These are phyloP conservation scores for Carabus problematicus DNA, from an alignment of 2,888 invertebrate genomes.

Conservation along the genomic window DNA sequence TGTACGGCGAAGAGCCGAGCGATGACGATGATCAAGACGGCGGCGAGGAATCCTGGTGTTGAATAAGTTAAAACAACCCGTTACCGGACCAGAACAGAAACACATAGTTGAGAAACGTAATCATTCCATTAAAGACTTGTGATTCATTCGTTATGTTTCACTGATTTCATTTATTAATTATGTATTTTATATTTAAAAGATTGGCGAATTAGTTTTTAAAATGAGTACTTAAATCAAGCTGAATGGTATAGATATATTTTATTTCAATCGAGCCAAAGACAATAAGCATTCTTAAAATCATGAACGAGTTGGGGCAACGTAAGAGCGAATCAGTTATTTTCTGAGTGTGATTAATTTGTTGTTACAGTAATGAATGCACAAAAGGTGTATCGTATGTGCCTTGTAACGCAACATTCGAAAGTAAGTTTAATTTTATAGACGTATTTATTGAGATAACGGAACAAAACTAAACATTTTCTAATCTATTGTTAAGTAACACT, in stretches of 20 bases:
- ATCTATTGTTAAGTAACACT: too few species aligned
- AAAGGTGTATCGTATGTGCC: conserved; percentile 20
- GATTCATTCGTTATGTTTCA: conserved; percentile 24
- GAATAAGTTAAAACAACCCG: conserved; percentile 48
- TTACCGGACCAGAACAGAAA: background rate
- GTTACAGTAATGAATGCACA: conserved; percentile 11
- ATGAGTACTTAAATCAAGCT: conserved; percentile 32
- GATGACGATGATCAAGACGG: conserved; percentile 81
- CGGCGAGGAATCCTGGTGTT: conserved; percentile 87
- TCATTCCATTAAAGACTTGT: conserved; percentile 42
- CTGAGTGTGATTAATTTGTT: conserved; percentile 10
- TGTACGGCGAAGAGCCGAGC: conserved; percentile 90
- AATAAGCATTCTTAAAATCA: conserved; percentile 24
- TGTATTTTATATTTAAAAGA: too few species aligned
- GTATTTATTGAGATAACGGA: conserved; percentile 26
- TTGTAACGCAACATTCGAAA: conserved; percentile 21
- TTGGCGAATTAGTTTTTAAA: conserved; percentile 28
- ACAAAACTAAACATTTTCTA: background rate
- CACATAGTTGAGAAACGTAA: conserved; percentile 27
- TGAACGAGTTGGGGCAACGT: conserved; percentile 16
- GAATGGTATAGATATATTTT: conserved; percentile 27
- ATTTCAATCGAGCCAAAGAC: conserved; percentile 35
- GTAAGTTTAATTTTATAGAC: conserved; percentile 21
- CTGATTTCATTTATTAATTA: too few species aligned
- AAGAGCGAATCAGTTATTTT: conserved; percentile 14